A percentile compares a stretch with the other conserved stretches of the same genome.
phyloP scores from a whole-genome alignment of 2,113 vertebrate genomes.

The Gavialis gangeticus region DNA sequence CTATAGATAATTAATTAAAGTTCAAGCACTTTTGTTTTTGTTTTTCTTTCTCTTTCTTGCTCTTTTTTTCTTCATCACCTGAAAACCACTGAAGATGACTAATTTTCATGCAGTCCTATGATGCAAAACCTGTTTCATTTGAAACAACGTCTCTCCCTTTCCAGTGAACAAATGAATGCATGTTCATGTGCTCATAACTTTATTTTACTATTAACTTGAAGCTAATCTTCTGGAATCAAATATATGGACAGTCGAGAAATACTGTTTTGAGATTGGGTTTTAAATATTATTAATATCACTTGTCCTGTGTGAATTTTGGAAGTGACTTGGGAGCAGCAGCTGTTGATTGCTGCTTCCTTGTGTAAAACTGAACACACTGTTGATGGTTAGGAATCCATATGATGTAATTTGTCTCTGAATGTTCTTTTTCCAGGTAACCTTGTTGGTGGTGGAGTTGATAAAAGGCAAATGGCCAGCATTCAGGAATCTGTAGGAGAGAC shows the following conservation, averaged over 20 bases:
- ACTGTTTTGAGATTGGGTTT: not conserved
- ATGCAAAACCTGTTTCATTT: not conserved
- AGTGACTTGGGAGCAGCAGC: not conserved
- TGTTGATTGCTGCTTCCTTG: not conserved
- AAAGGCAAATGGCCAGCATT: constrained; percentile 93
- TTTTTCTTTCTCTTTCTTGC: no score
- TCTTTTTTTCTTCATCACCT: no score
- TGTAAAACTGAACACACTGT: not conserved
- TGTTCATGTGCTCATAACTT: not conserved
- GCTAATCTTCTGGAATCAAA: not conserved
- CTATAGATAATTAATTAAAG: no score
- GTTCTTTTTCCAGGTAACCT: constrained; percentile 85
- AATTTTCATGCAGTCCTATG: not conserved
- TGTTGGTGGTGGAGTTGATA: constrained; percentile 91
- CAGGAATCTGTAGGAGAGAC: constrained; percentile 98
- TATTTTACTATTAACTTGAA: not conserved
- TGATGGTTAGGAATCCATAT: not conserved
- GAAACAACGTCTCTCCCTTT: not conserved
- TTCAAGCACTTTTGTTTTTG: no score
- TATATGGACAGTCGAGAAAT: not conserved
- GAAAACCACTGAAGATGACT: no score
- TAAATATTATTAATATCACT: not conserved
- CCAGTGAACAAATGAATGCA: not conserved
- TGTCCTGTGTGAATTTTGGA: not conserved
- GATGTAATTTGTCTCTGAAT: not conserved